A percentile compares a stretch with the other conserved stretches of the same genome.
Conservation (phyloP, 1,140 invertebrate species). For the Eupristina koningsbergeri region DNA sequence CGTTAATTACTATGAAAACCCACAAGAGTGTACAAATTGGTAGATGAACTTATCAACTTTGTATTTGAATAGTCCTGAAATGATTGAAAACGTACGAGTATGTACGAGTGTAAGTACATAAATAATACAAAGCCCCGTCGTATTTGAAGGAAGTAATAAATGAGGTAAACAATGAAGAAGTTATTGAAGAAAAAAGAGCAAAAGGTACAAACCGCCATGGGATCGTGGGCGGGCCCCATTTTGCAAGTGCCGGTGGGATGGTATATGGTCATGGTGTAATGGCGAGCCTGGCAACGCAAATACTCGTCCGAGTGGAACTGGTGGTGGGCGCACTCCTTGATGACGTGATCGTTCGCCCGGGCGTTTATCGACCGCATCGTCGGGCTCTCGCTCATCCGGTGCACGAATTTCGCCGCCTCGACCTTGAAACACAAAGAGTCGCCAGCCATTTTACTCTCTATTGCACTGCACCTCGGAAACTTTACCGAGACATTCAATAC, state of each 20-base stretch:
- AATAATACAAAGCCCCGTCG: too few relatives aligned
- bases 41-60: too few relatives aligned
- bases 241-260: conserved; percentile 53
- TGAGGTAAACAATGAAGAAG: neutral
- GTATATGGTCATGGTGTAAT: conserved; percentile 73
- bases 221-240: conserved; percentile 65
- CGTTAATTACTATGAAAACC: too few relatives aligned
- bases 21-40: too few relatives aligned
- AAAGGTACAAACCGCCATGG: conserved; percentile 61
- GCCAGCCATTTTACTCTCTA: neutral
- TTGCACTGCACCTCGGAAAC: neutral
- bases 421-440: conserved; percentile 70
- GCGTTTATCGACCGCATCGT: conserved; percentile 79
- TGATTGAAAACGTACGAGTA: too few relatives aligned
- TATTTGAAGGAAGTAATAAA: too few relatives aligned
- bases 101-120: too few relatives aligned
- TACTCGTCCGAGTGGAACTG: conserved; percentile 77
- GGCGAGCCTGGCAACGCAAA: conserved; percentile 80
- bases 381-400: conserved; percentile 77
- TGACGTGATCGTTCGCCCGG: conserved; percentile 76
- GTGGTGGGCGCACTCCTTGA: conserved; percentile 76
- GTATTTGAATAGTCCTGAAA: too few relatives aligned
- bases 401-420: conserved; percentile 81
- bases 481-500: too few relatives aligned
- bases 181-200: neutral